These are phyloP conservation scores for Odontomyia ornata DNA, from an alignment of 2,888 invertebrate species.

Conservation along the genomic window DNA sequence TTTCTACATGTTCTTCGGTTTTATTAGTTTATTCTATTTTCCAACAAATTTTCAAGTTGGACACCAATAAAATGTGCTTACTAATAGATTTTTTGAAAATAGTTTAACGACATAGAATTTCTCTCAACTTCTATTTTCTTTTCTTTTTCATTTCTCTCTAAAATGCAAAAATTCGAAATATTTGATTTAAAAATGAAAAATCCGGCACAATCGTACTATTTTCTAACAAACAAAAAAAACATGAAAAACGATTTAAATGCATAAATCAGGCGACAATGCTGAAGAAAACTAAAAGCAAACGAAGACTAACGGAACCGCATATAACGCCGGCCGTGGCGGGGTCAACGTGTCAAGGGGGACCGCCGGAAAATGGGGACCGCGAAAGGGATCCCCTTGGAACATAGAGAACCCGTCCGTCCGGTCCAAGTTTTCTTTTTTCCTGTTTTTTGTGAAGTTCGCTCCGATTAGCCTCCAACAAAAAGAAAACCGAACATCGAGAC, in stretches of 20 bases:
- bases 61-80: slow-evolving; percentile 17
- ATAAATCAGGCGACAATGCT: slow-evolving; percentile 95
- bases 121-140: slow-evolving; percentile 43
- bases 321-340: slow-evolving; percentile 67
- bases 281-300: slow-evolving; percentile 99
- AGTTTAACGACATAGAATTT: slow-evolving; percentile 28
- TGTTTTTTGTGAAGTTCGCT: slow-evolving; percentile 60
- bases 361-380: slow-evolving; percentile 70
- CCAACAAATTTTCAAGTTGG: not conserved
- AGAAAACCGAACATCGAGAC: slow-evolving; percentile 12
- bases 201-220: slow-evolving; percentile 6
- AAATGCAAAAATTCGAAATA: slow-evolving; percentile 39
- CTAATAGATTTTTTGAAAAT: slow-evolving; percentile 31
- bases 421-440: slow-evolving; percentile 64
- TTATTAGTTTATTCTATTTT: slow-evolving; percentile 25
- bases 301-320: slow-evolving; percentile 86
- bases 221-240: slow-evolving; percentile 20
- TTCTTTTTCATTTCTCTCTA: slow-evolving; percentile 38
- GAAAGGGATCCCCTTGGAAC: slow-evolving; percentile 61
- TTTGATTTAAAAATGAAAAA: slow-evolving; percentile 18
- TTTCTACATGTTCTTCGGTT: not conserved
- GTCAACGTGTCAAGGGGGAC: slow-evolving; percentile 56
- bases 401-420: slow-evolving; percentile 63
- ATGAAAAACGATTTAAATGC: slow-evolving; percentile 8
- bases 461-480: slow-evolving; percentile 13